phyloP scores from a whole-genome alignment of 2,113 vertebrate species.

The Nothobranchius furzeri region DNA sequence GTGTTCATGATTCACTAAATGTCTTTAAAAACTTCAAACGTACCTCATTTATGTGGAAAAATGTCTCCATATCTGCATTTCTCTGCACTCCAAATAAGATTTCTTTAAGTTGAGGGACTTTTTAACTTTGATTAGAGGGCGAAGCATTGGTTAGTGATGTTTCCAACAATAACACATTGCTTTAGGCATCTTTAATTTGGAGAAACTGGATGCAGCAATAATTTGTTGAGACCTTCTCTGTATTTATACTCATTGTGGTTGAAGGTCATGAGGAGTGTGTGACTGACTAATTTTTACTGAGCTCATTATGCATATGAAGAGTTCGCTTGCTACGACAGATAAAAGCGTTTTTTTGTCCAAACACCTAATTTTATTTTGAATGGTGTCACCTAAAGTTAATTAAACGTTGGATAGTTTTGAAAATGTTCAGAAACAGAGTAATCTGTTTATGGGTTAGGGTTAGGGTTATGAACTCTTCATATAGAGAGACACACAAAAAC shows the following conservation, averaged over 20 bases:
- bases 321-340: no score
- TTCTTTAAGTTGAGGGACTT: constrained; percentile 12
- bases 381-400: no score
- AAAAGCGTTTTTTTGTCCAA: no score
- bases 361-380: no score
- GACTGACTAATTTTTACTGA: constrained; percentile 34
- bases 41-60: background rate
- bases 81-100: constrained; percentile 12
- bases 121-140: constrained; percentile 60
- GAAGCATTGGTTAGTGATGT: constrained; percentile 48
- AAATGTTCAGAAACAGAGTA: no score
- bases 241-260: constrained; percentile 58
- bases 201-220: constrained; percentile 55
- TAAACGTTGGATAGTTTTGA: no score
- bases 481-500: background rate
- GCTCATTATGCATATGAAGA: background rate
- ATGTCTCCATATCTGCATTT: constrained; percentile 10
- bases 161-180: constrained; percentile 55
- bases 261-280: constrained; percentile 60
- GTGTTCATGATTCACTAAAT: background rate
- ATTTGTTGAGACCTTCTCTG: constrained; percentile 51
- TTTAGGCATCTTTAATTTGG: constrained; percentile 66
- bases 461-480: no score
- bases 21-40: background rate
- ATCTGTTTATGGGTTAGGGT: no score